Conservation (phyloP, 2,888 invertebrate genomes). For the Malthinus seriepunctatus region DNA sequence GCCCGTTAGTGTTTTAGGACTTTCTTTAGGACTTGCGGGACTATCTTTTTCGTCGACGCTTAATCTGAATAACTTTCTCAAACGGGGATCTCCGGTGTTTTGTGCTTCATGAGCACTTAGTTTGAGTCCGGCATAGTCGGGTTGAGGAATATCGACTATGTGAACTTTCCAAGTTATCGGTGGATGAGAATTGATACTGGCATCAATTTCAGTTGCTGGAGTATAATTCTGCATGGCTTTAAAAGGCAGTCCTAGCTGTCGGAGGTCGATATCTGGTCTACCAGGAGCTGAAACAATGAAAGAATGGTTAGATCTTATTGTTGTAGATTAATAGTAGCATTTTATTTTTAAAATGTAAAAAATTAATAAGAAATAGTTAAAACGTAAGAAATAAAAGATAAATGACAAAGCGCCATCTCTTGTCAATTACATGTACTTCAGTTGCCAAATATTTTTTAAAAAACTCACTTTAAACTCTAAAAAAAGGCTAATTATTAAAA, state of each 20-base stretch:
- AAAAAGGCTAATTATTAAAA: no score
- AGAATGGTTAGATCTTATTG: not conserved
- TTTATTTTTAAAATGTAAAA: no score
- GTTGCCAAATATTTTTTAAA: no score
- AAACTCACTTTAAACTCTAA: no score
- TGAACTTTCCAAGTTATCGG: constrained; percentile 69
- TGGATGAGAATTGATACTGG: constrained; percentile 76
- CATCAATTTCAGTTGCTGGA: constrained; percentile 86
- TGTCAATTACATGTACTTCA: no score
- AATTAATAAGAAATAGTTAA: no score
- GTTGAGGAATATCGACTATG: constrained; percentile 68
- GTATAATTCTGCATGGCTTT: constrained; percentile 78
- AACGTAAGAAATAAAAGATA: constrained; percentile 5
- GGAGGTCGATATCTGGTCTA: constrained; percentile 72
- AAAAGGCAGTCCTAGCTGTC: constrained; percentile 72
- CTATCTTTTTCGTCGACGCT: constrained; percentile 62
- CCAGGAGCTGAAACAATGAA: constrained; percentile 42
- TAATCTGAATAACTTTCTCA: constrained; percentile 74
- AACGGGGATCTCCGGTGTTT: constrained; percentile 74
- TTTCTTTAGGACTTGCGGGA: constrained; percentile 61
- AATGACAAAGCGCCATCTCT: no score
- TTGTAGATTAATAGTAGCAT: not conserved
- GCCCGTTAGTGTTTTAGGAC: constrained; percentile 54
- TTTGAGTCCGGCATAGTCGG: constrained; percentile 76
- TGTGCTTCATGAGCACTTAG: constrained; percentile 71